Percentiles rank a stretch among this genome's conserved stretches.
These are phyloP conservation scores for Istiophorus platypterus DNA, from an alignment of 2,113 vertebrate species.

Conservation along the genomic window DNA sequence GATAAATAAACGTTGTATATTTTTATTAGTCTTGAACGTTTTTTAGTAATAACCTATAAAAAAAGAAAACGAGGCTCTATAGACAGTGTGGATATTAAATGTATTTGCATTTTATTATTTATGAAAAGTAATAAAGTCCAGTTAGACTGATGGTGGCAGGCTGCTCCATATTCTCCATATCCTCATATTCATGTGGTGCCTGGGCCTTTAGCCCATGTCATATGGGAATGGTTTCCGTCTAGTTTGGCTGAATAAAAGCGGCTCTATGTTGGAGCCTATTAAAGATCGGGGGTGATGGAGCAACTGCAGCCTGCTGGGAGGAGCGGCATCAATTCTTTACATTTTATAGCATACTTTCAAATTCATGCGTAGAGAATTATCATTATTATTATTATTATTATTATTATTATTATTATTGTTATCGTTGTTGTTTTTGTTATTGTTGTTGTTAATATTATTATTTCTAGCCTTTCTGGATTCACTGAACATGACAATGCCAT, in stretches of 20 bases:
- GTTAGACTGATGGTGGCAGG: conserved; percentile 28
- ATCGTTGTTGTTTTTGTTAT: neutral
- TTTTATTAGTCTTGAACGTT: neutral
- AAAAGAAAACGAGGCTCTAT: neutral
- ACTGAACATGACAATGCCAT: neutral
- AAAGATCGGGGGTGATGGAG: conserved; percentile 77
- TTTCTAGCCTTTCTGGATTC: neutral
- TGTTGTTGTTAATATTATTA: conserved; percentile 12
- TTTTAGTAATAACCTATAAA: neutral
- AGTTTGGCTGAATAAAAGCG: conserved; percentile 77
- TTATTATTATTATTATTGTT: conserved; percentile 22
- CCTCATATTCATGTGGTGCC: conserved; percentile 50
- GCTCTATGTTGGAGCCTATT: conserved; percentile 77
- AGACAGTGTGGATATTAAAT: neutral
- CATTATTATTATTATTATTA: conserved; percentile 4
- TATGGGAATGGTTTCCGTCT: conserved; percentile 79
- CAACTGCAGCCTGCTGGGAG: conserved; percentile 71
- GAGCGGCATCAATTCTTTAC: conserved; percentile 48
- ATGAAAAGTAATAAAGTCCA: neutral
- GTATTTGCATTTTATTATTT: conserved; percentile 1
- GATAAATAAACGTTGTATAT: neutral
- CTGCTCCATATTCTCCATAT: no score
- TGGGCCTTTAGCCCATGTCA: conserved; percentile 74
- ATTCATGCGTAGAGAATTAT: neutral
- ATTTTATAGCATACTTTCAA: conserved; percentile 14